These are phyloP conservation scores for Eulemur albifrons DNA, from an alignment of 2,797 vertebrate species.

Conservation along the genomic window DNA sequence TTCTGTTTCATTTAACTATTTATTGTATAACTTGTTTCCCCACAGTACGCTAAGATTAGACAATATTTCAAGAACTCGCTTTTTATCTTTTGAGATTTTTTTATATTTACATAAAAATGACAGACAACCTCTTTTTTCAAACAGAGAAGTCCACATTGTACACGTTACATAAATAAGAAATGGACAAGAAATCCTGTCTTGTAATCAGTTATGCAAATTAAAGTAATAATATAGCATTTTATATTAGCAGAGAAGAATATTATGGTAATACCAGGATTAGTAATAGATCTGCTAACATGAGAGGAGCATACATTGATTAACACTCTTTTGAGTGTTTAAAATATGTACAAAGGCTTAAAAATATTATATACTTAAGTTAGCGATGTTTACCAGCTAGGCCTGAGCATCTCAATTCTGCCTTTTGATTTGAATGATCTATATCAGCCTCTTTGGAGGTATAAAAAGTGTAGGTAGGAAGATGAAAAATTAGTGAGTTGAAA, in stretches of 20 bases:
- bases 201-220: neutral
- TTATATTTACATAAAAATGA: neutral
- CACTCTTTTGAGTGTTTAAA: neutral
- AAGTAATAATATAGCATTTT: neutral
- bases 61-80: neutral
- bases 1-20: neutral
- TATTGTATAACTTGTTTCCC: neutral
- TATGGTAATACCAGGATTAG: neutral
- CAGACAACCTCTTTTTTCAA: neutral
- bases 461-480: neutral
- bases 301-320: neutral
- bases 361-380: neutral
- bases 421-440: neutral
- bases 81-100: neutral
- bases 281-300: neutral
- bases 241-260: neutral
- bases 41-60: neutral
- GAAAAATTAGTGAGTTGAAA: neutral
- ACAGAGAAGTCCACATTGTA: rapidly evolving
- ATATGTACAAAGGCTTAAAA: neutral
- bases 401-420: neutral
- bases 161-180: neutral
- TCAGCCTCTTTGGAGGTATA: neutral
- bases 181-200: neutral
- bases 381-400: neutral